Evolutionary conservation across 1,140 invertebrate genomes (phyloP).

Genomic region (Meloidogyne exigua): DNA sequence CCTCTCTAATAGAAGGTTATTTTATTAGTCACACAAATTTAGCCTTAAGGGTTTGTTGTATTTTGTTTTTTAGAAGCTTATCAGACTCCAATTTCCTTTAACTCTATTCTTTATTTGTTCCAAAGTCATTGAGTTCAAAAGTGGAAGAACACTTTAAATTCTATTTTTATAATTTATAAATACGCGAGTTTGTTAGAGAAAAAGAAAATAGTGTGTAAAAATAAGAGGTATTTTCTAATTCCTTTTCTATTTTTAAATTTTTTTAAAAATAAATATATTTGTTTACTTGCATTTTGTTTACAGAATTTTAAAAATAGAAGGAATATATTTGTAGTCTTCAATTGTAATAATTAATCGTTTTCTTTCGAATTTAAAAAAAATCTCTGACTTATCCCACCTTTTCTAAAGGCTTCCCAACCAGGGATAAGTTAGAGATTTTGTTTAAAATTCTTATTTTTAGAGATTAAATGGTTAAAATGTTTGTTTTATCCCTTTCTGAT

Average conservation of each 20-base stretch:
- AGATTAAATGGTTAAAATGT: not conserved
- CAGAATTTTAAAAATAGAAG: not conserved
- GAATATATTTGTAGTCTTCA: not conserved
- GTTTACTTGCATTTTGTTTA: not conserved
- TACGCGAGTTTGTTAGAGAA: not conserved
- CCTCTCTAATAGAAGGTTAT: no score
- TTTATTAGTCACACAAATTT: no score
- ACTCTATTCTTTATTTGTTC: not conserved
- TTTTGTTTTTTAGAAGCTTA: no score
- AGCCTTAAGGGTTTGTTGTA: no score
- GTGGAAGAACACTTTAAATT: not conserved
- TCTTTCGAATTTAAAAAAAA: no score
- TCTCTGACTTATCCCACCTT: not conserved
- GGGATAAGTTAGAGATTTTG: not conserved
- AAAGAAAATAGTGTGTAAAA: not conserved
- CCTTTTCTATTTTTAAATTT: not conserved
- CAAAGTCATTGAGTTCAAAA: not conserved
- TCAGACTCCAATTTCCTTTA: no score
- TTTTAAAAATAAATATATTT: not conserved
- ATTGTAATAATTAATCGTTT: not conserved
- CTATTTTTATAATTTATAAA: not conserved
- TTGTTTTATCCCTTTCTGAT: constrained; percentile 1
- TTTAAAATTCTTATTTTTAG: not conserved
- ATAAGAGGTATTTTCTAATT: not conserved
- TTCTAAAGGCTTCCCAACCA: not conserved